Evolutionary conservation across 2,797 vertebrate species (phyloP), one percentile per base, ranked within the genome.

Genomic region (Danio tinwini): DNA sequence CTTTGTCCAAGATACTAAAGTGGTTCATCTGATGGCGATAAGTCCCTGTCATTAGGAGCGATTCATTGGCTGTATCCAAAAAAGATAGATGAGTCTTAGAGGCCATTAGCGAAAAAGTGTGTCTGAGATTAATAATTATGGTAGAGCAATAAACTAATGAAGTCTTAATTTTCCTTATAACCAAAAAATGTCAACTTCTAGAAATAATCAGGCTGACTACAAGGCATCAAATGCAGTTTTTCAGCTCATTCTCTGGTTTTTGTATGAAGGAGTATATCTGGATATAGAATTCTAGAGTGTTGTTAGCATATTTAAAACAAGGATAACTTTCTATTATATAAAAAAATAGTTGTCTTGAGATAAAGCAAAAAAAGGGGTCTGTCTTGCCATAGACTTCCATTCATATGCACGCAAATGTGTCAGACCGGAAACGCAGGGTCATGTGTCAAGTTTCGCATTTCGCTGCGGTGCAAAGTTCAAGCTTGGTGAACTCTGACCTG

Each of bases 141-240:
- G 19, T 40, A 16, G 14, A 56, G 14, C 19, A 21, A 8, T 64
- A 1, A 44, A 44, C 12, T 44, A 72, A 44, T 45, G 52, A 19
- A n/a, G 7, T 53, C 49, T 80, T 47, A 61, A 45, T 67, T 87
- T 83, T 85, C n/a, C 52, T 67, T 75, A 75, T 68, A 84, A 85
- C 84, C 64, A 82, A 53, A 40, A 49, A 69, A 74, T 81, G 47
- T 80, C 76, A 85, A 84, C 83, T 85, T 81, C 68, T 16, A 47
- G 44, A 56, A 68, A 19, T 58, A 50, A 73, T 72, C 53, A 19
- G 19, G 39, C 63, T 63, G 55, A 47, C 42, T 71, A 63, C 13
- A 29, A 16, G 12, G 21, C 86, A 85, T 81, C 77, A 80, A 77
- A n/a, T n/a, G n/a, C n/a, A 81, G 14, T 47, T 56, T 76, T 37